Percentiles rank a stretch among this genome's conserved stretches.
Conservation (phyloP, 2,113 vertebrate genomes). For the Microcebus griseorufus region DNA sequence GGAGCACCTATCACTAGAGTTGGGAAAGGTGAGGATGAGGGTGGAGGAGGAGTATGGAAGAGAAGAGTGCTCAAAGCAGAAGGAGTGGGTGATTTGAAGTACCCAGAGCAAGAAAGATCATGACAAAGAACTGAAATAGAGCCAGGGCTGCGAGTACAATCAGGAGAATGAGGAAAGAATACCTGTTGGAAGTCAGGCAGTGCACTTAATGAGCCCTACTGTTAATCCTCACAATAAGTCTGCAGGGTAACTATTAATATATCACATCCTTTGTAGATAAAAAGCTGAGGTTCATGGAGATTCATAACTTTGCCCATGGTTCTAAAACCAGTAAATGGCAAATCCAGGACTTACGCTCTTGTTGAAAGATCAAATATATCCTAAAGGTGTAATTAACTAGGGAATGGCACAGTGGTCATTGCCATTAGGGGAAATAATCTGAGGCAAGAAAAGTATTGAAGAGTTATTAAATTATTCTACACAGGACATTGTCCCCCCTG, state of each 20-base stretch:
- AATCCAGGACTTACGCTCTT: not conserved
- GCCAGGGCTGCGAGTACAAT: rapidly evolving
- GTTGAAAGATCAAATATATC: not conserved
- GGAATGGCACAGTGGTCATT: not conserved
- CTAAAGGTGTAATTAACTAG: not conserved
- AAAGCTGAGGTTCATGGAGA: not conserved
- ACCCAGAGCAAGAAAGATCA: not conserved
- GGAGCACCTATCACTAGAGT: not conserved
- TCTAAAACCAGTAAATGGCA: not conserved
- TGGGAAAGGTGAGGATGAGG: not conserved
- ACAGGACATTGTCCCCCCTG: not conserved
- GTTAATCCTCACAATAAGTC: not conserved
- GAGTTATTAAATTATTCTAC: not conserved
- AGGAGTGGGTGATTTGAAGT: not conserved
- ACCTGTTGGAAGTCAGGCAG: not conserved
- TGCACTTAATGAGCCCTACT: too few species aligned
- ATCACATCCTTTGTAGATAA: not conserved
- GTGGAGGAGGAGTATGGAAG: not conserved
- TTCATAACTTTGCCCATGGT: not conserved
- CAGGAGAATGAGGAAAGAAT: not conserved
- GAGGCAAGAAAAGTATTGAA: not conserved
- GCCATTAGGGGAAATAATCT: not conserved
- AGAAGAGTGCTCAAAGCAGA: not conserved
- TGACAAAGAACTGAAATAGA: not conserved
- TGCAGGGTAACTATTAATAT: not conserved